These are phyloP conservation scores for Drosophila micromelanica DNA, from an alignment of 1,140 invertebrate genomes.

Conservation along the genomic window DNA sequence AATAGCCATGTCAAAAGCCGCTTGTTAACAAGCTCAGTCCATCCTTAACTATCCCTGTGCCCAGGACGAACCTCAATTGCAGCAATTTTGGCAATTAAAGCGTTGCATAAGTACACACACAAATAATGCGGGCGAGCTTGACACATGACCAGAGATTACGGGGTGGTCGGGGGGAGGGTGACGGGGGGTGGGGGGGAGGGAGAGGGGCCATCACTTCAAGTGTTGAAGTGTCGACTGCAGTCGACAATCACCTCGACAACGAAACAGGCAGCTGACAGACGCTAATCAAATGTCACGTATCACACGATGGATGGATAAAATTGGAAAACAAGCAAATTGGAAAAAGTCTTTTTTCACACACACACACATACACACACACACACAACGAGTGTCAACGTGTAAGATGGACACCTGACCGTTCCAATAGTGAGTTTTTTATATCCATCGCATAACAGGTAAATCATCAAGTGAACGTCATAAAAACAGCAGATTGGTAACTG, in stretches of 20 bases:
- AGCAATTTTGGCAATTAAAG: constrained; percentile 43
- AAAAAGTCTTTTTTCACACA: neutral
- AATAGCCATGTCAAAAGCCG: constrained; percentile 56
- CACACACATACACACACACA: too few species aligned
- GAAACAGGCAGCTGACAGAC: constrained; percentile 40
- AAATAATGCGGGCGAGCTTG: constrained; percentile 12
- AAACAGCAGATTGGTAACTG: too few species aligned
- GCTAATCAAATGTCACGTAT: constrained; percentile 71
- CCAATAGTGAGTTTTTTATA: constrained; percentile 1
- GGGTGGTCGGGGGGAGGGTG: too few species aligned
- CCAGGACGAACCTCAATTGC: too few species aligned
- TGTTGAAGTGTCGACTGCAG: constrained; percentile 12
- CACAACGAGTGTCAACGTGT: neutral
- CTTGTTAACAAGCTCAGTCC: constrained; percentile 72
- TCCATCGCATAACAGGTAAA: too few species aligned
- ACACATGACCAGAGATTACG: constrained; percentile 31
- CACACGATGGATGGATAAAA: constrained; percentile 24
- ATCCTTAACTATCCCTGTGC: too few species aligned
- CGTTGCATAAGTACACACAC: constrained; percentile 16
- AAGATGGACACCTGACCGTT: neutral
- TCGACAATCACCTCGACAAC: constrained; percentile 21
- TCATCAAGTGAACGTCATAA: too few species aligned
- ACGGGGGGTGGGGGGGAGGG: neutral
- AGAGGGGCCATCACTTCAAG: constrained; percentile 8
- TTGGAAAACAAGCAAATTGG: constrained; percentile 12